Base-by-base conservation (phyloP, 2,113 vertebrate species). In the Bubo scandiacus region DNA sequence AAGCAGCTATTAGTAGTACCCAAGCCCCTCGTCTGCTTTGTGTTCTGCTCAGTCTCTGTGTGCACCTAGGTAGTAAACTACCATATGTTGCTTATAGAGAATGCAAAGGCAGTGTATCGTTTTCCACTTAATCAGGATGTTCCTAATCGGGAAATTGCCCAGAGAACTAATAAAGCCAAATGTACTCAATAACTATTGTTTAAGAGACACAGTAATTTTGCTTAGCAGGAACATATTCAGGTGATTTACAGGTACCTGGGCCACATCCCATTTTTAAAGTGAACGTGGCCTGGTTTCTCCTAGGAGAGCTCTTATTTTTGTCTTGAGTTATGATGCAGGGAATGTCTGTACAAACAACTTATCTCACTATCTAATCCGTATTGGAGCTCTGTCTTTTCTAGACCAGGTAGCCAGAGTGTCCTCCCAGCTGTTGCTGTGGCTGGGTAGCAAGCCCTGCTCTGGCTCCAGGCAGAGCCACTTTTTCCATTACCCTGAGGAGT, bases 91-190 rank as follows among this genome's bases (percentile, higher is more conserved):
- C 95, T 96, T 93, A 70, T 86, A 88, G 79, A 88, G 79, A 94
- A 86, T 83, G 89, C 86, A 94, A 83, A 97, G 79, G 87, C 62
- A 91, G 71, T 96, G 93, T 92, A 81, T 95, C 23, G 51, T 95
- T 96, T 96, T 94, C 91, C 79, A 93, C 84, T 96, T 97, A 95
- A 96, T 97, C 92, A 95, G 96, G 84, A 81, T 94, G 90, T 90
- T 96, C n/a, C 80, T 96, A 95, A 96, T 95, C 7, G 40, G 38
- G 79, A 94, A 92, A 90, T 97, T 95, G 81, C 94, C 89, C 91
- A 94, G 91, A 95, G 89, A 92, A 95, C 79, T 96, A 95, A 95
- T 96, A 97, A 97, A 95, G 78, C 84, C 79, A 94, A 95, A 96
- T 95, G 79, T 92, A 94, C 89, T 96, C 94, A 96, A 81, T 97